Conservation (phyloP, 2,797 vertebrate species). For the Sebastes paucispinis region DNA sequence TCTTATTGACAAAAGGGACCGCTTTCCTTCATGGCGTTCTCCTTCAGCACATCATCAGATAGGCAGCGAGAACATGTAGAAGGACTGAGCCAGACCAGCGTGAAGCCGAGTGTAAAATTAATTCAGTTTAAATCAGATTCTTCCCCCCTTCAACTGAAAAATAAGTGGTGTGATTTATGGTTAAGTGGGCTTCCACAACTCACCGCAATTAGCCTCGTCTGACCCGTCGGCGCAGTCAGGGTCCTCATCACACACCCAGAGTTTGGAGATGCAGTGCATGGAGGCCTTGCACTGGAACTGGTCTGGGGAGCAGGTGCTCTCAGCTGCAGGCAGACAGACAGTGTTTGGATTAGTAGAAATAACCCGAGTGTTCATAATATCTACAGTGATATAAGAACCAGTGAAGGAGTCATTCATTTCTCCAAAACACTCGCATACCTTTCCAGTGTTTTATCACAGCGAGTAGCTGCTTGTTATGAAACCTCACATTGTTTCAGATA, state of each 20-base stretch:
- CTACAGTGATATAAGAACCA: background rate
- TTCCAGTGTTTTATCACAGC: background rate
- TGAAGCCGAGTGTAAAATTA: conserved; percentile 57
- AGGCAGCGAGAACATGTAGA: conserved; percentile 16
- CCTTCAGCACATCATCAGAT: conserved; percentile 21
- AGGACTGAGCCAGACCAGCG: background rate
- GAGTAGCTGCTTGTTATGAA: conserved; percentile 11
- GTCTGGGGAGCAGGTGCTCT: conserved; percentile 88
- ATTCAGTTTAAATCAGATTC: conserved; percentile 62
- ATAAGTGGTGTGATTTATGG: conserved; percentile 52
- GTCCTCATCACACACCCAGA: conserved; percentile 99
- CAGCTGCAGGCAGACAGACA: conserved; percentile 67
- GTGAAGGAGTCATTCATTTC: background rate
- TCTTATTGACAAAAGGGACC: conserved; percentile 1
- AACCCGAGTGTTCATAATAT: background rate
- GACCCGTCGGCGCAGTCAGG: conserved; percentile 97
- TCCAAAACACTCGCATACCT: background rate
- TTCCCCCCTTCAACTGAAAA: conserved; percentile 28
- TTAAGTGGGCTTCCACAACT: conserved; percentile 73
- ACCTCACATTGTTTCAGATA: conserved; percentile 36
- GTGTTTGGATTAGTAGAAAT: background rate
- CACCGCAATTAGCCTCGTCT: conserved; percentile 96
- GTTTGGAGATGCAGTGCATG: conserved; percentile 97
- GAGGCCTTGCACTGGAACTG: conserved; percentile 97
- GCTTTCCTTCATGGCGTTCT: conserved; percentile 36